Evolutionary conservation across 2,797 vertebrate genomes (phyloP).

Genomic region (Aeoliscus strigatus): DNA sequence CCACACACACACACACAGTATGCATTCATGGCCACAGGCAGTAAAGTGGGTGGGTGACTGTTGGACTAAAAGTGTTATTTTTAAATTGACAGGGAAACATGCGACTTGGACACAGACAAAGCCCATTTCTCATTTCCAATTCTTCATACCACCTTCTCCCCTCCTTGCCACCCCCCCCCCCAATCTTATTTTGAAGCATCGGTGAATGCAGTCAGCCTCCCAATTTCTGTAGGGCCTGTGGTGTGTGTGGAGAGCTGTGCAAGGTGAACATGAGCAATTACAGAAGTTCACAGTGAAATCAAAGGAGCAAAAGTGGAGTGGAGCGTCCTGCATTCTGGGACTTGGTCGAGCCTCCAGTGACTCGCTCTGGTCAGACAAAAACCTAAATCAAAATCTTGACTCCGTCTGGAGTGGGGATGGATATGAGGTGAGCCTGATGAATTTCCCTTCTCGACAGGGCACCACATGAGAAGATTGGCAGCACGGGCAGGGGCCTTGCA

Average conservation of each 20-base stretch:
- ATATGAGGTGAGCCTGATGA: slow-evolving; percentile 76
- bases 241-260: slow-evolving; percentile 70
- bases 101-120: slow-evolving; percentile 81
- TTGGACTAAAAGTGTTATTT: slow-evolving; percentile 93
- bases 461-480: slow-evolving; percentile 85
- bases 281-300: slow-evolving; percentile 84
- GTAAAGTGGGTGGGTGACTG: slow-evolving; percentile 59
- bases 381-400: slow-evolving; percentile 78
- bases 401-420: slow-evolving; percentile 43
- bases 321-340: slow-evolving; percentile 82
- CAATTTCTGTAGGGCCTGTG: slow-evolving; percentile 47
- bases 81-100: slow-evolving; percentile 94
- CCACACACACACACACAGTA: slow-evolving; percentile 27
- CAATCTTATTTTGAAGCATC: slow-evolving; percentile 79
- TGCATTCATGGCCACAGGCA: slow-evolving; percentile 40
- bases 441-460: slow-evolving; percentile 79
- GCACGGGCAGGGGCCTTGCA: slow-evolving; percentile 75
- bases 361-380: slow-evolving; percentile 82
- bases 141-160: slow-evolving; percentile 55
- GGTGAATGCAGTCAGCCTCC: slow-evolving; percentile 52
- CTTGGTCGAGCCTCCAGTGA: slow-evolving; percentile 82
- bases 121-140: slow-evolving; percentile 56
- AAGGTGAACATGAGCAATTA: slow-evolving; percentile 89
- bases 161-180: slow-evolving; percentile 77
- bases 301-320: slow-evolving; percentile 82